Base-by-base conservation (phyloP, 2,888 invertebrate species). In the Lamproptera curius region DNA sequence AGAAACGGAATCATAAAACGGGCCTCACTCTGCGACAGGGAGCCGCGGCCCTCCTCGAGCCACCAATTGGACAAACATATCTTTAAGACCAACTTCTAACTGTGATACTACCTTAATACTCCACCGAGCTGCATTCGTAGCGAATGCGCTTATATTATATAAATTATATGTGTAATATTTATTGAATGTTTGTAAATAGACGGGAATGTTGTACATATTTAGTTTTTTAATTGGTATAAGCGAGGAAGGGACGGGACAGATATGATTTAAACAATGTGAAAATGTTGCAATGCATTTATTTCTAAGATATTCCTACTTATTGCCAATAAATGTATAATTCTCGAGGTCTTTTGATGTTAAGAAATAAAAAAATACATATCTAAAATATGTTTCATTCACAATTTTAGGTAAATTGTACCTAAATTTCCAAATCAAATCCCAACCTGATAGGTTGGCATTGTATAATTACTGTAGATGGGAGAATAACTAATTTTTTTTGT, bases 41-140 rank as follows among this genome's bases (percentile, higher is more conserved):
- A 60, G 17, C 51, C 59, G 8, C 39, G 56, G 2, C 56, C 66
- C 20, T 62, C 69, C 14, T 67, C 72, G 4, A 46, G 63, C 46
- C 51, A 63, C 37, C 63, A 73, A 57, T 62, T 75, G 52, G 74
- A 77, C 43, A 66, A 66, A 55, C 76, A 79, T 65, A 57, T 73
- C 54, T 78, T 79, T 63, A 85, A 84, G 73, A 85, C 86, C 74
- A 74, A 80, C 60, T 80, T 20, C 20, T 85, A 62, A 70, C 85
- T 87, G 86, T 70, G 70, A 83, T 86, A 86, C 79, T 81, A 78
- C 47, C 59, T 57, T 55, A 52, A 68, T 65, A 70, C 66, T 80
- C 82, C 84, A 83, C 84, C 84, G 83, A 82, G 57, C 56, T 62
- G 61, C 63, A 54, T 58, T 57, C 55, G 54, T 55, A 64, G 50